phyloP scores from a whole-genome alignment of 2,113 vertebrate species.

The Corvus hawaiiensis region DNA sequence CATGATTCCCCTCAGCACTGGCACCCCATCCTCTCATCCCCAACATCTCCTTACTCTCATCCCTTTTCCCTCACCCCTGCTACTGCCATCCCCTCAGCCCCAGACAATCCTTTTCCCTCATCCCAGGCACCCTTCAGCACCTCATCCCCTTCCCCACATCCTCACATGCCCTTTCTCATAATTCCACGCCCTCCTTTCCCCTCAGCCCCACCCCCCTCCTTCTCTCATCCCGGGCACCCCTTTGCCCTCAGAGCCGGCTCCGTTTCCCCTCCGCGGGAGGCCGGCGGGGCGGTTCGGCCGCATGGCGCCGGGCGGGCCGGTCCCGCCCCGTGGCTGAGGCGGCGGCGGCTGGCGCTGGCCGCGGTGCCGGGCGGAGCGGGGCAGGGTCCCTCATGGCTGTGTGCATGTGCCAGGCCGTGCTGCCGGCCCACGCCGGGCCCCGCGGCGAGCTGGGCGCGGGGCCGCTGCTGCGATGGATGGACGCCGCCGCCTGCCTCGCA shows the following conservation, averaged over 20 bases:
- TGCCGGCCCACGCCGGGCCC: slow-evolving; percentile 66
- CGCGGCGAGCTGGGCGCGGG: slow-evolving; percentile 68
- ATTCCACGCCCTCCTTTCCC: not conserved
- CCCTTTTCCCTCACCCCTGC: not conserved
- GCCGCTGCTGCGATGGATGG: slow-evolving; percentile 78
- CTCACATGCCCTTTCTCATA: not conserved
- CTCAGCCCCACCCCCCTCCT: not conserved
- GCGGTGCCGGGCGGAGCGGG: not conserved
- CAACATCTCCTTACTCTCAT: not conserved
- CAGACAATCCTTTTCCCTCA: not conserved
- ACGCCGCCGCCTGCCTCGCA: slow-evolving; percentile 73
- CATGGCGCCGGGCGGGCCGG: not conserved
- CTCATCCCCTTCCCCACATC: not conserved
- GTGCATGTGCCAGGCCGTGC: slow-evolving; percentile 68
- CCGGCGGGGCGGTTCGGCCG: not conserved
- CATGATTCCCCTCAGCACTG: not conserved
- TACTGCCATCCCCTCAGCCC: not conserved
- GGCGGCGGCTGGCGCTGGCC: not conserved
- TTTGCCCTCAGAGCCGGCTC: not conserved
- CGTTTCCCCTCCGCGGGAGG: not conserved
- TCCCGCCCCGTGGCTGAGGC: not conserved
- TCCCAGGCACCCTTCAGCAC: too few relatives aligned
- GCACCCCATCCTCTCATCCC: too few relatives aligned
- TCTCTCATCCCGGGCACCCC: not conserved
- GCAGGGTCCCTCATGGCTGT: not conserved